A percentile compares a stretch with the other conserved stretches of the same genome.
Evolutionary conservation across 2,888 invertebrate species (phyloP).

Genomic region (Malthinus seriepunctatus): DNA sequence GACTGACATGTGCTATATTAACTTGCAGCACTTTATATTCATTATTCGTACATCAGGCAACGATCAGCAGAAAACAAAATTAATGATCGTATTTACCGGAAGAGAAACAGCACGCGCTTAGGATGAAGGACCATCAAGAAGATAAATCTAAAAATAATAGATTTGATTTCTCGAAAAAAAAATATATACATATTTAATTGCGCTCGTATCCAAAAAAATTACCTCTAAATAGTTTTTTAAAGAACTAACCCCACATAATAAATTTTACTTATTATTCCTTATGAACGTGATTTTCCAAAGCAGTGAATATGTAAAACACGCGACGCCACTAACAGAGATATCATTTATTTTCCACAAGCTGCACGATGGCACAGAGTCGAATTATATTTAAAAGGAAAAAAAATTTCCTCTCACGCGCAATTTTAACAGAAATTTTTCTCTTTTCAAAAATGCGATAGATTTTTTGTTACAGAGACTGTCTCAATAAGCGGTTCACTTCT

Average conservation of each 20-base stretch:
- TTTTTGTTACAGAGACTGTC: slow-evolving; percentile 11
- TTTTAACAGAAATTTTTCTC: neutral
- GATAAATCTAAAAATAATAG: slow-evolving; percentile 29
- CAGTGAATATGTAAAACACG: slow-evolving; percentile 15
- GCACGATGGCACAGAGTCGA: slow-evolving; percentile 3
- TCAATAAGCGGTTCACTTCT: slow-evolving; percentile 14
- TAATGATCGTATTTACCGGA: slow-evolving; percentile 30
- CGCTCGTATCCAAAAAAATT: neutral
- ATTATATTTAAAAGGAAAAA: neutral
- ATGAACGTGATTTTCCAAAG: slow-evolving; percentile 13
- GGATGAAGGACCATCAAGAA: slow-evolving; percentile 21
- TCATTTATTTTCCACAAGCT: slow-evolving; percentile 16
- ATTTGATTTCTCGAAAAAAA: slow-evolving; percentile 18
- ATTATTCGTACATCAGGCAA: slow-evolving; percentile 28
- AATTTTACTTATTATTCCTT: slow-evolving; percentile 12
- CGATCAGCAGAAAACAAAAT: slow-evolving; percentile 29
- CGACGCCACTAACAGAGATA: slow-evolving; percentile 5
- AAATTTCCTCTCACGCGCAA: neutral
- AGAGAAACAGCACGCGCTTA: slow-evolving; percentile 24
- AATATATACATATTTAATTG: slow-evolving; percentile 10
- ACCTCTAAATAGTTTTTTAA: neutral
- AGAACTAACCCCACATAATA: slow-evolving; percentile 7
- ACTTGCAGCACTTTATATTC: slow-evolving; percentile 24
- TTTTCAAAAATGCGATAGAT: neutral
- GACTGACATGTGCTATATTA: slow-evolving; percentile 26